Conservation (phyloP, 2,888 invertebrate species). For the Seira musarum region DNA sequence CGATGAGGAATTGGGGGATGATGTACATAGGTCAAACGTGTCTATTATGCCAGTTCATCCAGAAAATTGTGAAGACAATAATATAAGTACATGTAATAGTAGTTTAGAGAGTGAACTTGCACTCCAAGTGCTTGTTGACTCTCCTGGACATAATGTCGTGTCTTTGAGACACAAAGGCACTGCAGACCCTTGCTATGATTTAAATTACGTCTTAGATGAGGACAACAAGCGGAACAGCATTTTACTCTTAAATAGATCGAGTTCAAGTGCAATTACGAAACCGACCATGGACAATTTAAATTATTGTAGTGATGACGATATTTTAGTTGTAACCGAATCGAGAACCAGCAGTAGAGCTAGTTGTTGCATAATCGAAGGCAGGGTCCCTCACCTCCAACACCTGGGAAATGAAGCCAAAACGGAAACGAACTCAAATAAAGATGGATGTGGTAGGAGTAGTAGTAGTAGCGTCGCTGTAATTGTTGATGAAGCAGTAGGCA, state of each 20-base stretch:
- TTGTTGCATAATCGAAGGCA: not conserved
- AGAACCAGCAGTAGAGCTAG: not conserved
- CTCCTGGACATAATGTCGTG: not conserved
- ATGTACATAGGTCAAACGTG: too few relatives aligned
- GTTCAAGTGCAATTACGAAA: not conserved
- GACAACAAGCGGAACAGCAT: not conserved
- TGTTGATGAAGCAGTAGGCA: slow-evolving; percentile 22
- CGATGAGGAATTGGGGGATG: not conserved
- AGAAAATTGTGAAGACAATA: slow-evolving; percentile 16
- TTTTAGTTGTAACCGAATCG: slow-evolving; percentile 32
- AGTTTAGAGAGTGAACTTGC: too few relatives aligned
- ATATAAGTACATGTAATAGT: not conserved
- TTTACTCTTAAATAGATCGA: not conserved
- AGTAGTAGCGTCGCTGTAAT: slow-evolving; percentile 30
- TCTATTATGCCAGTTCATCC: too few relatives aligned
- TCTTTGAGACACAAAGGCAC: slow-evolving; percentile 1
- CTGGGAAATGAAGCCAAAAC: not conserved
- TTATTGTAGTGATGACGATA: slow-evolving; percentile 26
- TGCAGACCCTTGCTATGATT: not conserved
- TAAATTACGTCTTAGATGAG: not conserved
- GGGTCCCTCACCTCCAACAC: not conserved
- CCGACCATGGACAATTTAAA: not conserved
- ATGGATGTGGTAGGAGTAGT: slow-evolving; percentile 10
- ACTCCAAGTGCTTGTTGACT: too few relatives aligned
- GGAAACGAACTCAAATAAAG: not conserved